phyloP scores from a whole-genome alignment of 2,797 vertebrate genomes.

The Enteromius argenteus region DNA sequence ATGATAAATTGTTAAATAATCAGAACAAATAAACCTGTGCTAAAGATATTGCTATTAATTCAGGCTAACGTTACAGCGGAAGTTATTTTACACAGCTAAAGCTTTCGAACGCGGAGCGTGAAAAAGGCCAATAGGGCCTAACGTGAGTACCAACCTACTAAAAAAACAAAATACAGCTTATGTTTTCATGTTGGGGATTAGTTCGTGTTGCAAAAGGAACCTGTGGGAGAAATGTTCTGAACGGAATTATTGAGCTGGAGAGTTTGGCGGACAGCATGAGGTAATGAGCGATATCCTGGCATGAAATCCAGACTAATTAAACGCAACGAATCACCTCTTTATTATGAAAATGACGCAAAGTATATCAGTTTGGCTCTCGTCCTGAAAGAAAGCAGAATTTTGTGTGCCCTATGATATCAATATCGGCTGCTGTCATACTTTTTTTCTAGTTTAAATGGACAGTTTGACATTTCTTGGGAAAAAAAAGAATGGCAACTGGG shows the following conservation, averaged over 20 bases:
- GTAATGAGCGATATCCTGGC: slow-evolving; percentile 55
- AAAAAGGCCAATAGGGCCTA: no score
- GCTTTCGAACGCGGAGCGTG: no score
- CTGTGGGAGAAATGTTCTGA: not conserved
- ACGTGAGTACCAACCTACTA: not conserved
- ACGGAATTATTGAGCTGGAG: slow-evolving; percentile 3
- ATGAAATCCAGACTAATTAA: slow-evolving; percentile 57
- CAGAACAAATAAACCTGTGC: no score
- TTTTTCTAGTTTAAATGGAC: slow-evolving; percentile 53
- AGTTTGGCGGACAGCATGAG: slow-evolving; percentile 24
- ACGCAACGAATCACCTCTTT: slow-evolving; percentile 37
- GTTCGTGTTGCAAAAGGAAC: not conserved
- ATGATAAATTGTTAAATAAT: no score
- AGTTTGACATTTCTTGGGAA: slow-evolving; percentile 50
- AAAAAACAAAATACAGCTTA: not conserved
- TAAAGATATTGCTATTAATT: no score
- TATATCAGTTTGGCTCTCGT: slow-evolving; percentile 47
- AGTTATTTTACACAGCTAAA: no score
- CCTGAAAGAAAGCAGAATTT: slow-evolving; percentile 47
- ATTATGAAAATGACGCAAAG: slow-evolving; percentile 44
- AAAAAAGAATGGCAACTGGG: slow-evolving; percentile 41
- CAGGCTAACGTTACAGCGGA: no score
- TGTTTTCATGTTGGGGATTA: not conserved
- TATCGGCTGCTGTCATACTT: slow-evolving; percentile 43
- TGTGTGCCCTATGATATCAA: slow-evolving; percentile 44